A percentile compares a stretch with the other conserved stretches of the same genome.
phyloP scores from a whole-genome alignment of 2,113 vertebrate species.

The Scalopus aquaticus region DNA sequence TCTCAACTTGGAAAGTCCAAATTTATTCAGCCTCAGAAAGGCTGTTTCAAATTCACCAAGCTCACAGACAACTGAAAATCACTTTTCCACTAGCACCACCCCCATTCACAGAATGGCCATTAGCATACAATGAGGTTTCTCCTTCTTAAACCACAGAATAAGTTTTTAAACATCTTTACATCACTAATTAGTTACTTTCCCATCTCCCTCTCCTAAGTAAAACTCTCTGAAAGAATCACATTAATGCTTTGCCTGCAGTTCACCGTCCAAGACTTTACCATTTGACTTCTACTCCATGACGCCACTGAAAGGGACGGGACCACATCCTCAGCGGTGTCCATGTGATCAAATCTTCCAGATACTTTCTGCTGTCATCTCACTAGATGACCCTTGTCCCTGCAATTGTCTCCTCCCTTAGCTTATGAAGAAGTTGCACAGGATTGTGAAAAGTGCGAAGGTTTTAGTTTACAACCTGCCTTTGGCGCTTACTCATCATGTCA shows the following conservation, averaged over 20 bases:
- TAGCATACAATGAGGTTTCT: neutral
- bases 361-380: neutral
- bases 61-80: neutral
- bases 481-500: neutral
- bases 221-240: neutral
- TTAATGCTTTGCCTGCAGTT: neutral
- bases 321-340: rapidly evolving
- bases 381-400: neutral
- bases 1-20: neutral
- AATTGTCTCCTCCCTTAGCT: neutral
- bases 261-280: neutral
- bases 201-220: neutral
- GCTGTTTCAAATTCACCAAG: neutral
- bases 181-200: neutral
- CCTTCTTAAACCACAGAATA: neutral
- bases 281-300: neutral
- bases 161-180: neutral
- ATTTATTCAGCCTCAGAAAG: neutral
- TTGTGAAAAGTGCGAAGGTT: neutral
- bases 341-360: neutral
- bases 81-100: neutral
- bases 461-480: neutral
- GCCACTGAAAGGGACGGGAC: neutral
- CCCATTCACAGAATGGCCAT: neutral
- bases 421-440: neutral